Evolutionary conservation across 2,113 vertebrate species (phyloP), one percentile per base, ranked within the genome.

Genomic region (Mystacornis crossleyi): DNA sequence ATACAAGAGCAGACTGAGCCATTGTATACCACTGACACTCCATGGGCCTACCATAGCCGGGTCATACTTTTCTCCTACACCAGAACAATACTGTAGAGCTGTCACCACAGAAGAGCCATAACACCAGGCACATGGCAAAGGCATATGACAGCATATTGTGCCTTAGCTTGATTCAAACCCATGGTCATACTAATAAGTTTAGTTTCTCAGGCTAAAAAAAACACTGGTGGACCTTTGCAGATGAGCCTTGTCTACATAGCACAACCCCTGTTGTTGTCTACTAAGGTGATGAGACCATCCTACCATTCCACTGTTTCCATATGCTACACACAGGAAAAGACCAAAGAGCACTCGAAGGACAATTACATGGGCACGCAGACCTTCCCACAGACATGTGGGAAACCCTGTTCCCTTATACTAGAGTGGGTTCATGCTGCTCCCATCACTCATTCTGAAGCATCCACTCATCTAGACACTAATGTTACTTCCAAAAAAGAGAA

Each of bases 271-370:
- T 9, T 4, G 1, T 13, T 3, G 3, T 20, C 3, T 2, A 8
- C 29, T 34, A 67, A 18, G 5, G 47, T 36, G n/a, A 55, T 16
- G 5, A 42, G 10, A 18, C 28, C 38, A 86, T 33, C 38, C 34
- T 50, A 58, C 38, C 0, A 0, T 43, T 5, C 10, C 73, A 64
- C 18, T 29, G 29, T 33, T 70, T 93, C 64, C 33, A 18, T 7
- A 55, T 0, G 0, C 62, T 51, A 45, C 17, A 21, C 23, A 42
- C 16, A 40, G 21, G 4, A 71, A n/a, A n/a, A 61, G 12, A 43
- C 38, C 40, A 23, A 69, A 38, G 10, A 58, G 29, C 1, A 0
- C 18, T 33, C 16, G 7, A 29, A 81, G 25, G 26, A 72, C 28
- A 31, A 19, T 10, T 15, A 42, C 4, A 17, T 2, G 5, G n/a